Evolutionary conservation across 2,888 invertebrate genomes (phyloP), one percentile per base, ranked within the genome.

Genomic region (Eupsilia transversa): DNA sequence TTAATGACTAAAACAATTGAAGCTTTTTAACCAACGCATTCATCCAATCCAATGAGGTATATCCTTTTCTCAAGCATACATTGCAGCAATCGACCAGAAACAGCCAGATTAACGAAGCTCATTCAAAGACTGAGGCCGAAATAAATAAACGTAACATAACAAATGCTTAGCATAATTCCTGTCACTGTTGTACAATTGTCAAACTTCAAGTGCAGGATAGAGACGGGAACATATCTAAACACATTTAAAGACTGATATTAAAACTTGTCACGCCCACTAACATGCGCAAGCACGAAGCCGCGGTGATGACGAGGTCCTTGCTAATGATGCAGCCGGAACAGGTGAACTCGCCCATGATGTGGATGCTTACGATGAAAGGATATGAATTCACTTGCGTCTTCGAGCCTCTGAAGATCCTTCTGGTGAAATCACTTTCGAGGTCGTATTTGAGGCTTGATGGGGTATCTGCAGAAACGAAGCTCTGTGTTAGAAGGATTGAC

Each of bases 271-370:
- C 33, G 9, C 9, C 3, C 12, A 79, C 88, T 90, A 77, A 93
- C 93, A 83, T 73, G 60, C 89, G 88, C 14, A 94, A 79, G 70
- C 93, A 93, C 0, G 93, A 91, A 6, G 92, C 93, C 0, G 93
- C 89, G 0, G 93, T 92, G 72, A 94, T 84, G 49, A 93, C 82
- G 35, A 92, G 59, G 17, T 90, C 83, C 23, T 84, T 89, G 63
- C 83, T 89, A 68, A 93, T 90, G 80, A 93, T 89, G 67, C 89
- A 88, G 17, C 92, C 92, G 2, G 88, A 86, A 60, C 93, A 92
- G 2, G 74, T 63, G 67, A 91, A 93, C 49, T 89, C 69, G 0
- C 85, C 83, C 72, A 85, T 71, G 7, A 90, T 61, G 66, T 91
- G 90, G 20, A 93, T 64, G 74, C 91, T 92, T 5, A 82, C 93